A percentile compares a stretch with the other conserved stretches of the same genome.
phyloP scores from a whole-genome alignment of 1,140 invertebrate species.

The Lepidurus apus region DNA sequence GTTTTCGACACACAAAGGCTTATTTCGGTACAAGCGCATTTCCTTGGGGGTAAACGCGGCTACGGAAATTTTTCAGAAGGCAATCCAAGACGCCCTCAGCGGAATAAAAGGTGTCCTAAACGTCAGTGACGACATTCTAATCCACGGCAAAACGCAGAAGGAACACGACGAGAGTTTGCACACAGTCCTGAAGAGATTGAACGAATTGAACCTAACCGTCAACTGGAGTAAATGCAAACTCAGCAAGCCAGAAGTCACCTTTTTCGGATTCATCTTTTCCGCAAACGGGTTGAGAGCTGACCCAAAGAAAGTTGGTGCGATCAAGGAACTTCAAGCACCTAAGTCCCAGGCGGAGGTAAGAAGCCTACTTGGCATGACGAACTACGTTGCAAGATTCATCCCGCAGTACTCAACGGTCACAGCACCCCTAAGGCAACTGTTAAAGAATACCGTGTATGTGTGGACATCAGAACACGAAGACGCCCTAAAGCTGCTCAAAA shows the following conservation, averaged over 20 bases:
- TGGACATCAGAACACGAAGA: constrained; percentile 37
- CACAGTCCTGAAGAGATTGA: background rate
- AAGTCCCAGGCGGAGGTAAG: constrained; percentile 41
- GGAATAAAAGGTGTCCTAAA: constrained; percentile 41
- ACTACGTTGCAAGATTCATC: constrained; percentile 45
- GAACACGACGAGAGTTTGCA: constrained; percentile 36
- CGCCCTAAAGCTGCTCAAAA: background rate
- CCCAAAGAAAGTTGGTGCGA: constrained; percentile 42
- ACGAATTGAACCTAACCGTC: constrained; percentile 36
- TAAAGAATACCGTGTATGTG: constrained; percentile 39
- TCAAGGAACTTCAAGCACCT: constrained; percentile 42
- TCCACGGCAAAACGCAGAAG: constrained; percentile 38
- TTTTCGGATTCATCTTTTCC: constrained; percentile 44
- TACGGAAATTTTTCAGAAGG: constrained; percentile 45
- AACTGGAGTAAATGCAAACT: constrained; percentile 40
- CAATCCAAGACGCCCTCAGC: constrained; percentile 42
- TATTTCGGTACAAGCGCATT: constrained; percentile 38
- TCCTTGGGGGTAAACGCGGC: constrained; percentile 45
- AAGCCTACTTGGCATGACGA: constrained; percentile 44
- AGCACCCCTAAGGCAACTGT: constrained; percentile 43
- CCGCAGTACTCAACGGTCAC: constrained; percentile 42
- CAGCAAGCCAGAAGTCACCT: constrained; percentile 40
- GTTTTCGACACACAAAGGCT: constrained; percentile 45
- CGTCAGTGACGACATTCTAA: constrained; percentile 44
- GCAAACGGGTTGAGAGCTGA: constrained; percentile 42